Evolutionary conservation across 1,140 invertebrate species (phyloP).

Genomic region (Bradynema listronoti): DNA sequence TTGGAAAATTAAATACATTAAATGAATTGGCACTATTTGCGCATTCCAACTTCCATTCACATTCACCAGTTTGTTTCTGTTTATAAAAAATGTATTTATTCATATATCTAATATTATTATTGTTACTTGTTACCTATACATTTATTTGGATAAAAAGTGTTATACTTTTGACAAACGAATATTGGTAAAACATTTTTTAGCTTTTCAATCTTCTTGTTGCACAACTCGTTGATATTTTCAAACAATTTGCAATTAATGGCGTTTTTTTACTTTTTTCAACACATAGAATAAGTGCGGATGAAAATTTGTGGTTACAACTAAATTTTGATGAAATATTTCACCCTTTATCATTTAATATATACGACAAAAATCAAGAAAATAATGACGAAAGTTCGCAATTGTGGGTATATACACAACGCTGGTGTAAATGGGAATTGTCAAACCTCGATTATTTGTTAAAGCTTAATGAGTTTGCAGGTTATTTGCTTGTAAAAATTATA

Average conservation of each 20-base stretch:
- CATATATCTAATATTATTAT: too few species aligned
- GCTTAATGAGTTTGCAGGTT: conserved; percentile 67
- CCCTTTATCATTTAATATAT: too few species aligned
- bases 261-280: conserved; percentile 35
- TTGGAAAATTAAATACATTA: too few species aligned
- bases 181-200: too few species aligned
- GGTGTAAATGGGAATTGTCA: conserved; percentile 66
- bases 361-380: not conserved
- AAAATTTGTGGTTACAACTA: conserved; percentile 34
- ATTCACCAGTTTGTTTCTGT: too few species aligned
- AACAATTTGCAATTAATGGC: conserved; percentile 6
- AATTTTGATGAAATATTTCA: conserved; percentile 23
- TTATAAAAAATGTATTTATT: too few species aligned
- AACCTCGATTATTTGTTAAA: conserved; percentile 87
- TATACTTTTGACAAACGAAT: too few species aligned
- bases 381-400: not conserved
- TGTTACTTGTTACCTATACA: too few species aligned
- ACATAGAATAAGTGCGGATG: conserved; percentile 20
- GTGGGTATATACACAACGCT: conserved; percentile 14
- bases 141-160: too few species aligned
- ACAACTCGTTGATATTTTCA: conserved; percentile 26
- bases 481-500: too few species aligned
- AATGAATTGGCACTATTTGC: too few species aligned
- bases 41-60: too few species aligned
- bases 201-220: conserved; percentile 20